Base-by-base conservation (phyloP, 2,113 vertebrate genomes). In the Oncorhynchus clarkii region DNA sequence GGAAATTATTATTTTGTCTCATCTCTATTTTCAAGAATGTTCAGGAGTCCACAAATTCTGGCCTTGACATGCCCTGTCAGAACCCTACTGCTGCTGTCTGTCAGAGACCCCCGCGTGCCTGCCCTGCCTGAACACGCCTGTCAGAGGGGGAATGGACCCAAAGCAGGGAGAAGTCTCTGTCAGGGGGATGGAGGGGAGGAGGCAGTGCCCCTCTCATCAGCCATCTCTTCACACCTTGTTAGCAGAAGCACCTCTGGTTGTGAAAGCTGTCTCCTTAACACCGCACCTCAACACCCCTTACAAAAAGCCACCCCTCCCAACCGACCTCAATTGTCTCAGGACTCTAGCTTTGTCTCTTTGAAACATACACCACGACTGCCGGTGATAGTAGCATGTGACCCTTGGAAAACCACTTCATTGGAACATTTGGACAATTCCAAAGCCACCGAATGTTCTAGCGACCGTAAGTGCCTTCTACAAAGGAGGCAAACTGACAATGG, bases 241-340 rank as follows among this genome's bases (percentile, higher is more conserved):
- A 59, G 80, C 39, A 45, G 3, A 20, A 62, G 96, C 86, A 89
- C 83, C 1, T 92, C 92, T 29, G 59, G 77, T 60, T 70, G 94
- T 11, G 85, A 27, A 88, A 90, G 18, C 95, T 24, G 62, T 31
- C 51, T 68, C 11, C 54, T 62, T 29, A 72, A 18, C 13, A 31
- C 64, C 57, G 49, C 57, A 66, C 67, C 67, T 75, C 59, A 72
- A 72, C 66, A 82, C 31, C 22, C 74, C 1, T 0, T 20, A n/a
- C 68, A 62, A 70, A 84, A 79, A 79, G 59, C 31, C 49, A 26
- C 20, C 77, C 45, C 60, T 12, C 64, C 60, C 76, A 75, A 74
- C 54, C 18, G 9, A 22, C 71, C 22, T 27, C 66, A 57, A 2
- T 49, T 18, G 1, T 31, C 54, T 79, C 76, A 64, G 57, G 51